Conservation (phyloP, 2,113 vertebrate species). For the Neopipo cinnamomea region DNA sequence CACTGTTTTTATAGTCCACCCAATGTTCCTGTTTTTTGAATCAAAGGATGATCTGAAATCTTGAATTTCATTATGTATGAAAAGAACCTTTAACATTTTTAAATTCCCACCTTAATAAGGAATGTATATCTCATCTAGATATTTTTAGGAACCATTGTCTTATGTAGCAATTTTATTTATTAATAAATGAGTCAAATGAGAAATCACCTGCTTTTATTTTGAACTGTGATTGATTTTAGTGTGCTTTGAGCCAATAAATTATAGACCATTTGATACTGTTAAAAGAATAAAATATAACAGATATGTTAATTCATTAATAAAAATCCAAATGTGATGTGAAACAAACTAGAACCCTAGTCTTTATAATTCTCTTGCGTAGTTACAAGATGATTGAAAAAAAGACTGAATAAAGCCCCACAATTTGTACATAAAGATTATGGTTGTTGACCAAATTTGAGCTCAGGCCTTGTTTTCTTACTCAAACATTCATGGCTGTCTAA, state of each 20-base stretch:
- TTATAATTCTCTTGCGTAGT: not conserved
- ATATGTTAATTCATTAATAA: not conserved
- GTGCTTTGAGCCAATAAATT: not conserved
- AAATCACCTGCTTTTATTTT: not conserved
- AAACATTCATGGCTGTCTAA: not conserved
- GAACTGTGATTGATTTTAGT: not conserved
- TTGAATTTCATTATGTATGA: not conserved
- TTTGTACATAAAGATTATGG: not conserved
- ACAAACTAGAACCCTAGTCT: not conserved
- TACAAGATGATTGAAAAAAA: not conserved
- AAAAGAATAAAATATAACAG: not conserved
- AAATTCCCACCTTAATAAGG: not conserved
- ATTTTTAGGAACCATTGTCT: not conserved
- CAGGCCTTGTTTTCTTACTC: not conserved
- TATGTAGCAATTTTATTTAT: not conserved
- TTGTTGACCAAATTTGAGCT: not conserved
- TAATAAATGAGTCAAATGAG: not conserved
- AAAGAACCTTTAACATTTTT: not conserved
- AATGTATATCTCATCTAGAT: not conserved
- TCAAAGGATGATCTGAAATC: not conserved
- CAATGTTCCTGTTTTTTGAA: not conserved
- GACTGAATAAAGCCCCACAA: accelerated
- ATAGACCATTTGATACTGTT: not conserved
- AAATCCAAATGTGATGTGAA: not conserved
- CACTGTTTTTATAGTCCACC: not conserved